A percentile compares a stretch with the other conserved stretches of the same genome.
These are phyloP conservation scores for Forbesichthys papilliferus DNA, from an alignment of 2,113 vertebrate species.

Conservation along the genomic window DNA sequence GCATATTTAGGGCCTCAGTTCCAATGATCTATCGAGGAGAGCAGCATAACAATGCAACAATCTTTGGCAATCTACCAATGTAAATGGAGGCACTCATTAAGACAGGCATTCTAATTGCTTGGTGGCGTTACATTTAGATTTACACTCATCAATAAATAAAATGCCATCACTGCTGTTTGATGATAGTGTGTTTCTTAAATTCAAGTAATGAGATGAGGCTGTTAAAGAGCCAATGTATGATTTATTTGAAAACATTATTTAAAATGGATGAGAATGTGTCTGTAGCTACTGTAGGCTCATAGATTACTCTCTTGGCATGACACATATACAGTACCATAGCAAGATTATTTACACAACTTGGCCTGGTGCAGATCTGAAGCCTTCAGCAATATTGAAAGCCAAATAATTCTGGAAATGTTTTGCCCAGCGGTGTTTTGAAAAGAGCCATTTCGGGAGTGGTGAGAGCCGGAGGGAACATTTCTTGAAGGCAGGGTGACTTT, in stretches of 20 bases:
- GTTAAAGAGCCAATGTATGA: slow-evolving; percentile 50
- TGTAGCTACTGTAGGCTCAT: slow-evolving; percentile 7
- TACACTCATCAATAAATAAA: slow-evolving; percentile 69
- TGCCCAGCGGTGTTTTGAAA: slow-evolving; percentile 58
- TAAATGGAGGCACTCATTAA: slow-evolving; percentile 67
- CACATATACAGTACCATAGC: not conserved
- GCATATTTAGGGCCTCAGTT: slow-evolving; percentile 61
- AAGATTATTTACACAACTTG: slow-evolving; percentile 4
- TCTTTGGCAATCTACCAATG: slow-evolving; percentile 64
- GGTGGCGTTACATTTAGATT: slow-evolving; percentile 65
- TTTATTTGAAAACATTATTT: slow-evolving; percentile 50
- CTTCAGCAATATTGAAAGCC: slow-evolving; percentile 37
- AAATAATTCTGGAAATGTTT: slow-evolving; percentile 61
- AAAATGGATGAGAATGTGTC: slow-evolving; percentile 24
- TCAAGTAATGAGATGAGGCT: slow-evolving; percentile 54
- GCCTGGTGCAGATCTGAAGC: slow-evolving; percentile 34
- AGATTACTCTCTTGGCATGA: slow-evolving; percentile 1
- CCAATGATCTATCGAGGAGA: slow-evolving; percentile 53
- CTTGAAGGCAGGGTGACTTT: slow-evolving; percentile 54
- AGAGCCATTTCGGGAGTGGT: slow-evolving; percentile 59
- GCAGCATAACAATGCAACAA: slow-evolving; percentile 54
- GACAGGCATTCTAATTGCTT: slow-evolving; percentile 62
- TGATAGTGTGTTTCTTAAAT: slow-evolving; percentile 60
- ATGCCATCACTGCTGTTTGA: slow-evolving; percentile 63
- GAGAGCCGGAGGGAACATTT: slow-evolving; percentile 66